Evolutionary conservation across 1,140 invertebrate species (phyloP), one percentile per base, ranked within the genome.

Genomic region (Drosophila mojavensis): DNA sequence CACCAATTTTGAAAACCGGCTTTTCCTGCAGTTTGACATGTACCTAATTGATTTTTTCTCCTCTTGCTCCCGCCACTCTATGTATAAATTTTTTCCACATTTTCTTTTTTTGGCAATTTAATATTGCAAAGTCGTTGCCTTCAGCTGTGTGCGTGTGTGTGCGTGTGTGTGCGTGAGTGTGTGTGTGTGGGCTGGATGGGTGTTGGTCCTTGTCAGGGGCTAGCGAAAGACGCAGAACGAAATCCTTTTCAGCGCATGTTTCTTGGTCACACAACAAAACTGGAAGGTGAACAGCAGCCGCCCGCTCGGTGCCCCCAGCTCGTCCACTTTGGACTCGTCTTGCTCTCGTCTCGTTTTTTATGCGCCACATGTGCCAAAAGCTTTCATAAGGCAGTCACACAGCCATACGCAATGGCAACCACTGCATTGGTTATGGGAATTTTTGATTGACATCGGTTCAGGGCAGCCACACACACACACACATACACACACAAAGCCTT

Each of bases 381-480:
- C 80, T 78, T 89, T 89, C 84, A 89, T 79, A 88, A 83, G 83
- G 83, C 84, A 84, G 74, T 43, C 30, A 33, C 15, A 56, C 51
- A 56, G 15, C 6, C 50, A 68, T 10, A 50, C 39, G 62, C 53
- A 24, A 10, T 24, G 62, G 59, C 70, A 61, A 73, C 70, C 62
- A 70, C 77, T 84, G 86, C 86, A 86, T 82, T 78, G 82, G 82
- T 83, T 86, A 90, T 86, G 88, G 88, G 86, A 90, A 90, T 90
- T 90, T 84, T 90, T 90, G 86, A 90, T 90, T 90, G 86, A 90
- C 86, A 90, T 83, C 86, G 86, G 86, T 79, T 79, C 63, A 69
- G 75, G 74, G 55, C 43, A 59, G 41, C 30, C 63, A 54, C 26
- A 24, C 47, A 60, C 28, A 45, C 13, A 54, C 62, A 47, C 17